These are phyloP conservation scores for Scaptomyza montana DNA, from an alignment of 1,140 invertebrate genomes.

Conservation along the genomic window DNA sequence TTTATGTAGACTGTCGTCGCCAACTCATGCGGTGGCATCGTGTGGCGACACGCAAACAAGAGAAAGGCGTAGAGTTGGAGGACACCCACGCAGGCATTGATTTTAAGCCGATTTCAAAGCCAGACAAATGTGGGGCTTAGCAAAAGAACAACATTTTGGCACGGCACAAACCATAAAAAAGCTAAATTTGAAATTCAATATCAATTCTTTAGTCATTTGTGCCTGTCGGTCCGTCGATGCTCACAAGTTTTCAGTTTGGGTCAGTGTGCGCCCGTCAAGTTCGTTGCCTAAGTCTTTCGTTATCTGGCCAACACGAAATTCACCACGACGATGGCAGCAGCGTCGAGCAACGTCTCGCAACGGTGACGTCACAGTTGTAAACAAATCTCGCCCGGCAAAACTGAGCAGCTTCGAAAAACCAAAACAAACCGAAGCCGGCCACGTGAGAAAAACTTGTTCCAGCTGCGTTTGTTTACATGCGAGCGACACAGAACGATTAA, in stretches of 20 bases:
- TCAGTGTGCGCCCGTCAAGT: slow-evolving; percentile 56
- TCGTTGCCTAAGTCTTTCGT: slow-evolving; percentile 76
- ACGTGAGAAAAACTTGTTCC: slow-evolving; percentile 71
- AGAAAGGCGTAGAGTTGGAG: background rate
- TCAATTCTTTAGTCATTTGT: slow-evolving; percentile 29
- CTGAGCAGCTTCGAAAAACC: slow-evolving; percentile 44
- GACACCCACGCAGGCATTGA: slow-evolving; percentile 80
- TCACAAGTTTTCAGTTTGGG: slow-evolving; percentile 31
- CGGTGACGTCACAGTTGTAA: slow-evolving; percentile 72
- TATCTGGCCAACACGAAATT: slow-evolving; percentile 30
- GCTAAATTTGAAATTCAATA: slow-evolving; percentile 73
- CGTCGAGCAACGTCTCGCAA: slow-evolving; percentile 60
- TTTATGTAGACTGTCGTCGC: slow-evolving; percentile 35
- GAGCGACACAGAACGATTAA: background rate
- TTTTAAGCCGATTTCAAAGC: slow-evolving; percentile 82
- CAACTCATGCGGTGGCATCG: slow-evolving; percentile 19
- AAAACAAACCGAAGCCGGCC: slow-evolving; percentile 79
- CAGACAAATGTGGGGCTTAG: slow-evolving; percentile 77
- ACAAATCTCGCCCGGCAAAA: slow-evolving; percentile 54
- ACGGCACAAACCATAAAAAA: slow-evolving; percentile 6
- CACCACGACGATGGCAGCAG: slow-evolving; percentile 24
- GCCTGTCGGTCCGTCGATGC: background rate
- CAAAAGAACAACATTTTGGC: slow-evolving; percentile 67
- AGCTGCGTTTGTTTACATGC: slow-evolving; percentile 66
- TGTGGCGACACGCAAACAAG: slow-evolving; percentile 36